These are phyloP conservation scores for Agraylea sexmaculata DNA, from an alignment of 1,140 invertebrate species.

Conservation along the genomic window DNA sequence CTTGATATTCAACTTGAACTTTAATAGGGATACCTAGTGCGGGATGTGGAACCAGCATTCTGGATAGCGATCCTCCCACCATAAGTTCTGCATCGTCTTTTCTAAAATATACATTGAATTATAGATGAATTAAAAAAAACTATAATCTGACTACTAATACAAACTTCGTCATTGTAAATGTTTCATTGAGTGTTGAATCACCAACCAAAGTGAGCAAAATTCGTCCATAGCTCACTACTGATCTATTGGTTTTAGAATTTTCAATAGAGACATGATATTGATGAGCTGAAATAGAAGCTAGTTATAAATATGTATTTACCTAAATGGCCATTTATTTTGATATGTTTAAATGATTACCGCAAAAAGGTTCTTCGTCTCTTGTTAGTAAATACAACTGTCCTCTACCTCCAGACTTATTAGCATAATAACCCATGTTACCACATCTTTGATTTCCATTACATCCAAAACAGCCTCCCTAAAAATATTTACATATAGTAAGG, in stretches of 20 bases:
- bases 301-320: constrained; percentile 4
- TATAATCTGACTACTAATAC: constrained; percentile 17
- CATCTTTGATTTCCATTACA: constrained; percentile 50
- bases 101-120: constrained; percentile 28
- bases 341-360: constrained; percentile 44
- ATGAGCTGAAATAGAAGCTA: constrained; percentile 47
- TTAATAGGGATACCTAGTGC: constrained; percentile 58
- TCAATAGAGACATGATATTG: constrained; percentile 76
- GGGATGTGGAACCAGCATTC: constrained; percentile 80
- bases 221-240: constrained; percentile 64
- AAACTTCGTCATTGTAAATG: constrained; percentile 76
- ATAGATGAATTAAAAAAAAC: not conserved
- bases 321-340: not conserved
- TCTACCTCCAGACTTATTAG: constrained; percentile 64
- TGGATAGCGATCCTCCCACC: constrained; percentile 56
- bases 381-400: constrained; percentile 79
- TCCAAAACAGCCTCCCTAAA: constrained; percentile 45
- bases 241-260: constrained; percentile 49
- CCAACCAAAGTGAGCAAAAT: constrained; percentile 72
- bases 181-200: constrained; percentile 73
- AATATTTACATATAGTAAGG: constrained; percentile 1
- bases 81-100: constrained; percentile 69
- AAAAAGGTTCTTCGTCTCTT: constrained; percentile 84
- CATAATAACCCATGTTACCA: constrained; percentile 90
- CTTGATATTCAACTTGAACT: constrained; percentile 69